Evolutionary conservation across 2,113 vertebrate species (phyloP).

Genomic region (Sula dactylatra): DNA sequence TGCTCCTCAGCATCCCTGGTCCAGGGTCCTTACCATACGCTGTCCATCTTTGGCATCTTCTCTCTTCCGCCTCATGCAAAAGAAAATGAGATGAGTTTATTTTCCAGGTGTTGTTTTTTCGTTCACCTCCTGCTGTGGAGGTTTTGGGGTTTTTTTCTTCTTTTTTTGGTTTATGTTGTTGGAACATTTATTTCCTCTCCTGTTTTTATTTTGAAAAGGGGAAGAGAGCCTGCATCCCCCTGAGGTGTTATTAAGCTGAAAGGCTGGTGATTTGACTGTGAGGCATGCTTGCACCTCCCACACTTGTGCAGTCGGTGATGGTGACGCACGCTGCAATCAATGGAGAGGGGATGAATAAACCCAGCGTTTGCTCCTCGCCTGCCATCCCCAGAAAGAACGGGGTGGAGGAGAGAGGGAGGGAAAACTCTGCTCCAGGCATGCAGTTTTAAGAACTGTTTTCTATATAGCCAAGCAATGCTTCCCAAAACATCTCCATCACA

Average conservation of each 20-base stretch:
- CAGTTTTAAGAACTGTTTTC: not conserved
- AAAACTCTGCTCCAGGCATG: not conserved
- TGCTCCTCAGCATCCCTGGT: not conserved
- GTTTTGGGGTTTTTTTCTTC: not conserved
- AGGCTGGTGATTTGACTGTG: slow-evolving; percentile 30
- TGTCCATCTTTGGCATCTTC: too few species aligned
- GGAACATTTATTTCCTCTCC: not conserved
- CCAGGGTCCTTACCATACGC: fast-evolving
- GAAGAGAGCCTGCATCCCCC: not conserved
- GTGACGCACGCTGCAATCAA: not conserved
- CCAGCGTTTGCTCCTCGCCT: not conserved
- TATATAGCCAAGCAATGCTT: not conserved
- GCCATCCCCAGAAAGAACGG: not conserved
- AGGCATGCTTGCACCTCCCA: slow-evolving; percentile 45
- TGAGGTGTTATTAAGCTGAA: slow-evolving; percentile 19
- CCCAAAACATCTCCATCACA: not conserved
- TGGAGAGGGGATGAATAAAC: slow-evolving; percentile 46
- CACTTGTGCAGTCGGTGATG: not conserved
- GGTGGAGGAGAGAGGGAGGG: not conserved
- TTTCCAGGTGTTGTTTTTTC: not conserved
- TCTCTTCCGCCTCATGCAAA: not conserved
- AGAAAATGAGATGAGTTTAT: not conserved
- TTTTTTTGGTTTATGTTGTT: not conserved
- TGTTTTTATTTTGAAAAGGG: not conserved
- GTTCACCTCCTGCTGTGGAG: not conserved